These are phyloP conservation scores for Nematolebias whitei DNA, from an alignment of 2,113 vertebrate species.

Conservation along the genomic window DNA sequence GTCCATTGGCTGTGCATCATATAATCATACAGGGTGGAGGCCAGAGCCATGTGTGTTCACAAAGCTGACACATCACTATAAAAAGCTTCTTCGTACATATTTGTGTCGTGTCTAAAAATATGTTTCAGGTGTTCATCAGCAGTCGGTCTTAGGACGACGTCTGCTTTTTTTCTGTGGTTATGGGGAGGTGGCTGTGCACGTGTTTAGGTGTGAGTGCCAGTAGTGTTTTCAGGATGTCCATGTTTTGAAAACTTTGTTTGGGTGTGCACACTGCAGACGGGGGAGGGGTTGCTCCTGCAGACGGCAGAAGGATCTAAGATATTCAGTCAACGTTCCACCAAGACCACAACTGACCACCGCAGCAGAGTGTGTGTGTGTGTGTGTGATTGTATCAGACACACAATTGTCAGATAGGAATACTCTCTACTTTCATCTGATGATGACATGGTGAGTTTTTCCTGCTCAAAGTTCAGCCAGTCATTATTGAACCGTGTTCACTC, in stretches of 20 bases:
- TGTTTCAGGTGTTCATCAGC: neutral
- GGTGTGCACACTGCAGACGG: slow-evolving; percentile 33
- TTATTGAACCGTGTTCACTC: neutral
- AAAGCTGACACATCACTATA: neutral
- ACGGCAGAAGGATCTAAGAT: slow-evolving; percentile 68
- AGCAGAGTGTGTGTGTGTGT: slow-evolving; percentile 7
- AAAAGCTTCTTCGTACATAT: neutral
- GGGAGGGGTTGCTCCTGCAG: slow-evolving; percentile 41
- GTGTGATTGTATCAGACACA: neutral
- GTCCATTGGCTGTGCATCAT: neutral
- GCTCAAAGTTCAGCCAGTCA: neutral
- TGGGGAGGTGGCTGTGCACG: neutral
- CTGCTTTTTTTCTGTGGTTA: neutral
- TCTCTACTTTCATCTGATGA: slow-evolving; percentile 1
- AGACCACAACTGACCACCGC: slow-evolving; percentile 66
- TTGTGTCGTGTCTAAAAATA: neutral
- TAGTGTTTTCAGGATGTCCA: slow-evolving; percentile 21
- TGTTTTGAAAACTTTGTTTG: slow-evolving; percentile 29
- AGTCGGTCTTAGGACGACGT: neutral
- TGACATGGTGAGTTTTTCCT: slow-evolving; percentile 12
- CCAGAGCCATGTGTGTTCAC: too few relatives aligned
- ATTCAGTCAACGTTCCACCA: slow-evolving; percentile 76
- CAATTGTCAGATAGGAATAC: neutral
- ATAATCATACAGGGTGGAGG: neutral
- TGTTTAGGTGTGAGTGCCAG: slow-evolving; percentile 7